Conservation (phyloP, 2,888 invertebrate genomes). For the Stomorhina lunata region DNA sequence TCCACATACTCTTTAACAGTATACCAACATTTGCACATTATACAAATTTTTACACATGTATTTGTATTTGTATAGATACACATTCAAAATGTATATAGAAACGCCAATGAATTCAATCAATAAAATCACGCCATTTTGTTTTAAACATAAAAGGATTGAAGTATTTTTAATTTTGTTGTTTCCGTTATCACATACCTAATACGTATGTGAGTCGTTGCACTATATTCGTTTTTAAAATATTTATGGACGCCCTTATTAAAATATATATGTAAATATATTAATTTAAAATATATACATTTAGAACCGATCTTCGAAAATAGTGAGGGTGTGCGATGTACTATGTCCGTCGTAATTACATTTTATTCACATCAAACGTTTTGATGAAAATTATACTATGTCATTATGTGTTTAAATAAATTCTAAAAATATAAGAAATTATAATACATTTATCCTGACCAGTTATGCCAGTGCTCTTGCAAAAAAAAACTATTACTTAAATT, state of each 20-base stretch:
- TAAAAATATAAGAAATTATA: too few species aligned
- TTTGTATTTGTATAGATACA: not conserved
- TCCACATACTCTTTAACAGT: conserved; percentile 5
- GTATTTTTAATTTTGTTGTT: not conserved
- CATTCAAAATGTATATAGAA: conserved; percentile 24
- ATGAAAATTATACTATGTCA: too few species aligned
- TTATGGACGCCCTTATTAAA: not conserved
- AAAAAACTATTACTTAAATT: too few species aligned
- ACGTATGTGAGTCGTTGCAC: not conserved
- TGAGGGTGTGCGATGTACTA: too few species aligned
- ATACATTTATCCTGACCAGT: too few species aligned
- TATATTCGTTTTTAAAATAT: not conserved
- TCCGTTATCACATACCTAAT: not conserved
- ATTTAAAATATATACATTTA: too few species aligned
- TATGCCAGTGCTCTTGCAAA: too few species aligned
- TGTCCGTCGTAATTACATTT: too few species aligned
- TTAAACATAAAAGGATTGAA: conserved; percentile 47
- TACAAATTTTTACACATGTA: not conserved
- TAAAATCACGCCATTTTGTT: conserved; percentile 65
- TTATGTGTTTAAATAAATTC: too few species aligned
- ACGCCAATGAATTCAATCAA: conserved; percentile 63
- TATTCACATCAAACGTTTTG: too few species aligned
- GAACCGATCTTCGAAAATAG: too few species aligned
- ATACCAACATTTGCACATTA: not conserved
- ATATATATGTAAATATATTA: not conserved